Base-by-base conservation (phyloP, 2,888 invertebrate species). In the Malthinus flaveolus region DNA sequence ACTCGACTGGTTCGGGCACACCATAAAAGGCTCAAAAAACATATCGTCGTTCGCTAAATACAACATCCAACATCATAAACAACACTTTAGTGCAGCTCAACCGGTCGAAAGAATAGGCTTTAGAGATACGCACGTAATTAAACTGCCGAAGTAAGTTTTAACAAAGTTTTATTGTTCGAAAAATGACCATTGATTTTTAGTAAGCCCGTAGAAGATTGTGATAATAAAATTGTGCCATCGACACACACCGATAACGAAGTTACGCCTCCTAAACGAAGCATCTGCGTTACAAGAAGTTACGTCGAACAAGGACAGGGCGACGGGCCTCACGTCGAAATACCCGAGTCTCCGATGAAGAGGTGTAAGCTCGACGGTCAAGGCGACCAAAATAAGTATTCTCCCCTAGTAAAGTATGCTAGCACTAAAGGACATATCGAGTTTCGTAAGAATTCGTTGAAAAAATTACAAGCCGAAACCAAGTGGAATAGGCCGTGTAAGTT, bases 1-100 rank as follows among this genome's bases (percentile, higher is more conserved):
- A 1, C 74, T 87, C 1, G 85, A 87, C 71, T 87, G 87, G 86
- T 87, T 87, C 72, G 87, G 87, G 0, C 79, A 83, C 50, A 85
- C 83, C 8, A 79, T 87, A 6, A 84, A 79, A 70, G 84, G 84
- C 0, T 82, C 81, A 62, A 82, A 81, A 70, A 84, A 84, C 68
- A 84, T 87, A 0, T 73, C 80, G 1, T 74, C 79, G 3, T 87
- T 86, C 64, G 67, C 87, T 2, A 83, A 83, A 66, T 77, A 82
- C 47, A 83, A 84, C 77, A 79, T 75, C 2, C 57, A 64, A 8
- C 68, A 70, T 73, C n/a, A 34, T 32, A 71, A 66, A 32, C 78
- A 78, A 59, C 53, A 69, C 11, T 69, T 78, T 48, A 62, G 65
- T 4, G 66, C 71, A 31, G 68, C 71, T 3, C 64, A 64, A 50